Percentiles rank a stretch among this genome's conserved stretches.
Conservation (phyloP, 2,888 invertebrate species). For the Phoenoteleia sp. region DNA sequence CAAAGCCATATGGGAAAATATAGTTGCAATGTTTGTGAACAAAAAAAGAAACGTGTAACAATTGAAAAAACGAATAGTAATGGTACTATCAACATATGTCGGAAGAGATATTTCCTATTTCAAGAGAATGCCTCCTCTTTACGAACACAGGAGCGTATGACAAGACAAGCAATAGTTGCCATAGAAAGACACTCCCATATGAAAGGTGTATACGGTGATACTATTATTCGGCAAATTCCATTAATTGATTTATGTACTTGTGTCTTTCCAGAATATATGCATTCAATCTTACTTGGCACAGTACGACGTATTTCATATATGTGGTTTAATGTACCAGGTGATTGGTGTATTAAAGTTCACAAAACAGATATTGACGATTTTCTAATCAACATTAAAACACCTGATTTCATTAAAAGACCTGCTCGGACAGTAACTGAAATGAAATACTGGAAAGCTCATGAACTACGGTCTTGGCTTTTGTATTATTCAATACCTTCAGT, state of each 20-base stretch:
- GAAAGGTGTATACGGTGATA: constrained; percentile 1
- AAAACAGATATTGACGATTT: background rate
- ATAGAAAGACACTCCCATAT: background rate
- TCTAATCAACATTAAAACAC: background rate
- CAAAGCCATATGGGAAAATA: constrained; percentile 7
- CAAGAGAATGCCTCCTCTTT: background rate
- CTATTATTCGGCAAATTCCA: background rate
- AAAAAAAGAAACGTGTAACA: background rate
- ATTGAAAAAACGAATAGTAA: background rate
- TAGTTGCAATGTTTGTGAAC: constrained; percentile 37
- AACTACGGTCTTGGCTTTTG: background rate
- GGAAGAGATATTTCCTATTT: background rate
- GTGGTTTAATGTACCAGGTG: background rate
- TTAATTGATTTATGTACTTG: constrained; percentile 1
- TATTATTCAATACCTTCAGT: background rate
- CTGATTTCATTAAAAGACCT: background rate
- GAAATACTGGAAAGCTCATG: background rate
- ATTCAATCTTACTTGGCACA: constrained; percentile 11
- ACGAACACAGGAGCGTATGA: background rate
- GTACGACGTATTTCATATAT: background rate
- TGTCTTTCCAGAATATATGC: constrained; percentile 30
- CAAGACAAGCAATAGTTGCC: background rate
- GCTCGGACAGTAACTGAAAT: background rate
- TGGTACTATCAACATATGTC: too few species aligned
- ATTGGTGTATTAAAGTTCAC: background rate